Conservation (phyloP, 2,797 vertebrate genomes). For the Labroides dimidiatus region DNA sequence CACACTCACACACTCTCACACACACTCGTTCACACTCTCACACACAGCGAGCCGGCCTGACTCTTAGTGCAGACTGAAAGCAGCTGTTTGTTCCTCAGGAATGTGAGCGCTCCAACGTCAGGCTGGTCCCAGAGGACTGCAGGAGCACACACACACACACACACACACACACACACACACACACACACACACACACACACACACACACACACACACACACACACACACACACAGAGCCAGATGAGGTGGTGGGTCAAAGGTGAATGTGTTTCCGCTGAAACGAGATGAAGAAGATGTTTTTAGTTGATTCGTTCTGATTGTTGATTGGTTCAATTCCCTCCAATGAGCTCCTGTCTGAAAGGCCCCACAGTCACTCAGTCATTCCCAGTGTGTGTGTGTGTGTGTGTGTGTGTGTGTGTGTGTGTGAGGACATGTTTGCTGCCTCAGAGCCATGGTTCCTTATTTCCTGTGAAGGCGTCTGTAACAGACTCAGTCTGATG, state of each 20-base stretch:
- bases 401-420: no score
- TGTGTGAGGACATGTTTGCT: slow-evolving; percentile 33
- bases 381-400: no score
- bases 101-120: slow-evolving; percentile 68
- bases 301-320: slow-evolving; percentile 54
- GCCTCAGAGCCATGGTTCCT: no score
- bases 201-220: no score
- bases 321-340: slow-evolving; percentile 20
- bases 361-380: no score
- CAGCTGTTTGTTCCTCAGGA: slow-evolving; percentile 79
- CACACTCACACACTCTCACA: slow-evolving; percentile 25
- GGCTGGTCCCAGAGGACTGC: slow-evolving; percentile 62
- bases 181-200: no score
- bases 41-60: slow-evolving; percentile 15
- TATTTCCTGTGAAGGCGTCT: slow-evolving; percentile 38
- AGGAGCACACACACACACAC: no score
- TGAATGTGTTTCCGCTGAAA: slow-evolving; percentile 72
- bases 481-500: no score
- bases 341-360: no score
- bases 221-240: no score
- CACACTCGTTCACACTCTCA: slow-evolving; percentile 16
- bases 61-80: slow-evolving; percentile 52
- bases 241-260: slow-evolving; percentile 49
- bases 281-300: slow-evolving; percentile 47
- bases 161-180: no score